phyloP scores from a whole-genome alignment of 2,797 vertebrate species.

The Gadopsis marmoratus region DNA sequence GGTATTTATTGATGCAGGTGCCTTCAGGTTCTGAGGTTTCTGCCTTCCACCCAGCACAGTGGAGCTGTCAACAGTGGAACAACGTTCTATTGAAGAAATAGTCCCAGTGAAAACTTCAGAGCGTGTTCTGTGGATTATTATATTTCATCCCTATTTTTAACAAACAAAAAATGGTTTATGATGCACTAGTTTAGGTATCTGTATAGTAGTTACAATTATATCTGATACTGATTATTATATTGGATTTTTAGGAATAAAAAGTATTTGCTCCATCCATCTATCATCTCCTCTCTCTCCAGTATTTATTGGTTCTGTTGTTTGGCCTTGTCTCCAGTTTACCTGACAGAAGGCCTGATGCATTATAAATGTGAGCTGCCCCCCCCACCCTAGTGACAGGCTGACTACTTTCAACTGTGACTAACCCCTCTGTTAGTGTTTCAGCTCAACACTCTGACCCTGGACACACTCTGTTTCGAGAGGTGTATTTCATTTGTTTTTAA shows the following conservation, averaged over 20 bases:
- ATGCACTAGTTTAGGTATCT: neutral
- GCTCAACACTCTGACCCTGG: neutral
- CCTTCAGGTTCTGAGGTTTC: neutral
- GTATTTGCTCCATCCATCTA: neutral
- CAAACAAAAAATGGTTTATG: neutral
- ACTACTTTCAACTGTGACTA: conserved; percentile 60
- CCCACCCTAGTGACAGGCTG: conserved; percentile 46
- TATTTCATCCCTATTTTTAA: neutral
- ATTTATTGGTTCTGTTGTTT: conserved; percentile 23
- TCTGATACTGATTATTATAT: too few relatives aligned
- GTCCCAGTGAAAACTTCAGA: too few relatives aligned
- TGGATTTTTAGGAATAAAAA: neutral
- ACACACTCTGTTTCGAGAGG: neutral
- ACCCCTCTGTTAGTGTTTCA: conserved; percentile 17
- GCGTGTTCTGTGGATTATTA: too few relatives aligned
- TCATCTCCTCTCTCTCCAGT: neutral
- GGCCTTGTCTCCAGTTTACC: conserved; percentile 44
- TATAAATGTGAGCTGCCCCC: conserved; percentile 59
- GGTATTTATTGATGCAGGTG: neutral
- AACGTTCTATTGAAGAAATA: too few relatives aligned
- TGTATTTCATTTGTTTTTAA: neutral
- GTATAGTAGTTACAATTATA: neutral
- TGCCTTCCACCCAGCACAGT: neutral
- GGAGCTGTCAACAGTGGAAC: too few relatives aligned
- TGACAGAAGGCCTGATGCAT: conserved; percentile 51